These are phyloP conservation scores for Holacanthella duospinosa DNA, from an alignment of 2,888 invertebrate species.

Conservation along the genomic window DNA sequence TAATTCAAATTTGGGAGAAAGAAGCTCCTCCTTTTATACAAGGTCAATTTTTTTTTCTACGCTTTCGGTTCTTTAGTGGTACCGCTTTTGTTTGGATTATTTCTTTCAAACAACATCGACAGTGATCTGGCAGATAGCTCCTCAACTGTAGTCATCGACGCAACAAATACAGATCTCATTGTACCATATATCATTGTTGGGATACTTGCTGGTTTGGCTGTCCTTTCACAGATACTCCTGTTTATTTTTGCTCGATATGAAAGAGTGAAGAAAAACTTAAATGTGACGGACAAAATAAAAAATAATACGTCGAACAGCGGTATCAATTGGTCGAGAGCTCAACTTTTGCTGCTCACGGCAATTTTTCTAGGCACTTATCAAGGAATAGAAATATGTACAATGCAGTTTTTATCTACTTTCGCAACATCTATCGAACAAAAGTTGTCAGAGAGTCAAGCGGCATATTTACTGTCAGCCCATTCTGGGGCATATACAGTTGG, in stretches of 20 bases:
- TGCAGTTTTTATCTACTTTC: neutral
- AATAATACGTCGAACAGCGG: too few species aligned
- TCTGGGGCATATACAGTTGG: neutral
- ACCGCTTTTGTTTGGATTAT: neutral
- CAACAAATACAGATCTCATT: neutral
- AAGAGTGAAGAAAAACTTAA: too few species aligned
- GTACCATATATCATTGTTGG: neutral
- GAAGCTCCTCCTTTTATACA: neutral
- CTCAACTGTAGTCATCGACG: neutral
- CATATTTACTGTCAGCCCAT: neutral
- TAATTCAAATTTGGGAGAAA: neutral
- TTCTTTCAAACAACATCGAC: neutral
- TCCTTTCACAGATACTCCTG: neutral
- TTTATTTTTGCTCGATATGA: neutral
- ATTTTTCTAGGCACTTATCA: neutral
- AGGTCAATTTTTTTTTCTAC: neutral
- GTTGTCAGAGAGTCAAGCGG: neutral
- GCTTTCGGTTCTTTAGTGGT: neutral
- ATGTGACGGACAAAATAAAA: too few species aligned
- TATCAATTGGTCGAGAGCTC: too few species aligned
- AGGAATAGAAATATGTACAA: neutral
- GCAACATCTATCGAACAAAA: neutral
- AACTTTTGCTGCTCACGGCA: neutral
- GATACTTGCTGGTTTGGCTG: neutral
- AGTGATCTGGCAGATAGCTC: neutral